Conservation (phyloP, 2,888 invertebrate genomes). For the Epistrophe grossulariae region DNA sequence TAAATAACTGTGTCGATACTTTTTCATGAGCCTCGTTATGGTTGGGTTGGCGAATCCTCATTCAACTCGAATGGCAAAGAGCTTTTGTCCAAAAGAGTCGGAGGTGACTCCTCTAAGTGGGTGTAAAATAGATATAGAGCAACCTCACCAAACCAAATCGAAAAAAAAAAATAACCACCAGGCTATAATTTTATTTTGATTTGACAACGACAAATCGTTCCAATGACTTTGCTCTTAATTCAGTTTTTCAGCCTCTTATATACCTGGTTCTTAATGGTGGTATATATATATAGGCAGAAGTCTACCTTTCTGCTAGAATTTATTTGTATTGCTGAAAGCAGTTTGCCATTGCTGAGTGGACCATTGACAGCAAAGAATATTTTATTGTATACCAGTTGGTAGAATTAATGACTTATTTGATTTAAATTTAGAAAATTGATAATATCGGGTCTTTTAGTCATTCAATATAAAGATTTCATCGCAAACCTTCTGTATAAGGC, state of each 20-base stretch:
- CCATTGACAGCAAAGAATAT: slow-evolving; percentile 54
- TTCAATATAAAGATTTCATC: too few relatives aligned
- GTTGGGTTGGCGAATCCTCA: slow-evolving; percentile 1
- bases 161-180: slow-evolving; percentile 43
- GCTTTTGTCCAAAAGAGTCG: slow-evolving; percentile 19
- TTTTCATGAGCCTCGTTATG: slow-evolving; percentile 63
- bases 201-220: slow-evolving; percentile 73
- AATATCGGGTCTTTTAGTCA: too few relatives aligned
- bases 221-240: slow-evolving; percentile 52
- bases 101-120: slow-evolving; percentile 13
- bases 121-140: slow-evolving; percentile 25
- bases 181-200: slow-evolving; percentile 74
- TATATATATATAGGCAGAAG: neutral
- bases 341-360: slow-evolving; percentile 33
- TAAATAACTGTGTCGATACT: slow-evolving; percentile 74
- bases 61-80: slow-evolving; percentile 11
- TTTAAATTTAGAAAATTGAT: slow-evolving; percentile 32
- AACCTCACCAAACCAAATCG: neutral
- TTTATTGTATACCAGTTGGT: slow-evolving; percentile 63
- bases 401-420: slow-evolving; percentile 67
- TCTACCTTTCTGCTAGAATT: slow-evolving; percentile 19
- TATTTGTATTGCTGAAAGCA: slow-evolving; percentile 45
- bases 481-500: too few relatives aligned
- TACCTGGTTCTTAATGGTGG: neutral
- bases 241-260: neutral